phyloP scores from a whole-genome alignment of 1,140 invertebrate species.

The Stegodyphus mimosarum region DNA sequence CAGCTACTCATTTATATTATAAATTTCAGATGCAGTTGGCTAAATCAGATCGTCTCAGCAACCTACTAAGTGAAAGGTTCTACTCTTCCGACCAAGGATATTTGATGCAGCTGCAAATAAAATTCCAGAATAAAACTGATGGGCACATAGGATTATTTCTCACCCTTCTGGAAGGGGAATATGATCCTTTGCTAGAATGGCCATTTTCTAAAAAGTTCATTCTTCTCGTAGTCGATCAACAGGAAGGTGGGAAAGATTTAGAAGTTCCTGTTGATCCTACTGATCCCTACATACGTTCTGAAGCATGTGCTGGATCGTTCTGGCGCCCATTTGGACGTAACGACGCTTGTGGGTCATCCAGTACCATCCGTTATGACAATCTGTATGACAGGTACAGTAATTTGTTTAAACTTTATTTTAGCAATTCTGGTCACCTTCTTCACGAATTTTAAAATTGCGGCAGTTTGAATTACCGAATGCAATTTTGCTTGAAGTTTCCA shows the following conservation, averaged over 20 bases:
- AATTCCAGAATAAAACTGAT: conserved; percentile 41
- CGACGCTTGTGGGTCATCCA: conserved; percentile 42
- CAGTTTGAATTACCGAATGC: no score
- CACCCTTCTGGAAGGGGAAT: conserved; percentile 60
- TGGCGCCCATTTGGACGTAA: conserved; percentile 55
- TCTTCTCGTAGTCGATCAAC: conserved; percentile 46
- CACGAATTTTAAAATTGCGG: no score
- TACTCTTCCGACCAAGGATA: conserved; percentile 62
- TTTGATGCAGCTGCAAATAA: conserved; percentile 61
- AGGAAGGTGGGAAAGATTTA: neutral
- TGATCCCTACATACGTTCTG: conserved; percentile 12
- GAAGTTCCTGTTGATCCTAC: conserved; percentile 29
- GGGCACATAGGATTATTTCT: conserved; percentile 55
- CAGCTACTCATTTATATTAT: no score
- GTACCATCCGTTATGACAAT: conserved; percentile 22
- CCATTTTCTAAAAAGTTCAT: conserved; percentile 59
- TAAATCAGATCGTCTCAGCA: conserved; percentile 4
- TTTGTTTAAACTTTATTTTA: no score
- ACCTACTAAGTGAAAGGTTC: conserved; percentile 60
- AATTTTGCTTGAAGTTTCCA: no score
- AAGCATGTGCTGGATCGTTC: conserved; percentile 44
- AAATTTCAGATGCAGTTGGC: conserved; percentile 37
- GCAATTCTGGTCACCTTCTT: no score
- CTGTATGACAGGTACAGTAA: conserved; percentile 31
- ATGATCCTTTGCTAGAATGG: conserved; percentile 60